These are phyloP conservation scores for Lasiurus cinereus DNA, from an alignment of 2,113 vertebrate genomes.

Conservation along the genomic window DNA sequence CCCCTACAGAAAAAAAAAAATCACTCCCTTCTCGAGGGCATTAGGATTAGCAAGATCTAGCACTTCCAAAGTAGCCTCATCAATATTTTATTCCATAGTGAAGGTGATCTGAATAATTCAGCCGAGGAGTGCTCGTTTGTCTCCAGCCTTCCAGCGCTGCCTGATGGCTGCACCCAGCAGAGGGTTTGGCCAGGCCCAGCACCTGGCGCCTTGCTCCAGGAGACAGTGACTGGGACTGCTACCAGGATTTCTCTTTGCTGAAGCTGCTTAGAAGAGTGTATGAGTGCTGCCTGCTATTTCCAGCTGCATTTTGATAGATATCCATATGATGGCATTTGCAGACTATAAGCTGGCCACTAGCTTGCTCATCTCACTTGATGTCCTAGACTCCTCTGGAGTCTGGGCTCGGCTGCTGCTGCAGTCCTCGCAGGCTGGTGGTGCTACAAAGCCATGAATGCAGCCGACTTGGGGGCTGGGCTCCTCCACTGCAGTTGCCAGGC, in stretches of 20 bases:
- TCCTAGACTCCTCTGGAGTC: constrained; percentile 66
- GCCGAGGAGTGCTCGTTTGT: constrained; percentile 65
- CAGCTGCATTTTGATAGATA: constrained; percentile 73
- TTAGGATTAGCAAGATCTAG: constrained; percentile 77
- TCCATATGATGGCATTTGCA: constrained; percentile 81
- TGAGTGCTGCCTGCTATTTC: constrained; percentile 9
- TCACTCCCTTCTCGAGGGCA: constrained; percentile 55
- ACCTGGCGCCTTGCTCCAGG: background rate
- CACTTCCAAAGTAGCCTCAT: constrained; percentile 81
- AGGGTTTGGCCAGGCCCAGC: background rate
- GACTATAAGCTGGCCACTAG: constrained; percentile 32
- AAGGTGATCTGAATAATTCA: constrained; percentile 82
- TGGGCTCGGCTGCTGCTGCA: constrained; percentile 74
- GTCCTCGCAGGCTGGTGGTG: constrained; percentile 84
- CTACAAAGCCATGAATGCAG: constrained; percentile 81
- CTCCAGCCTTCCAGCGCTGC: constrained; percentile 37
- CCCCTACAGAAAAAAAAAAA: constrained; percentile 58
- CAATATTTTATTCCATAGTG: constrained; percentile 80
- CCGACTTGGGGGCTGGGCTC: constrained; percentile 77
- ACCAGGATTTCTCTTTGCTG: constrained; percentile 21
- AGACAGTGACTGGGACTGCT: background rate
- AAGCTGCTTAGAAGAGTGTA: background rate
- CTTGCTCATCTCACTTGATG: constrained; percentile 16
- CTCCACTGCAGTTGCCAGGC: constrained; percentile 71
- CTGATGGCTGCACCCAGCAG: background rate